These are phyloP conservation scores for Colossoma macropomum DNA, from an alignment of 2,113 vertebrate species.

Conservation along the genomic window DNA sequence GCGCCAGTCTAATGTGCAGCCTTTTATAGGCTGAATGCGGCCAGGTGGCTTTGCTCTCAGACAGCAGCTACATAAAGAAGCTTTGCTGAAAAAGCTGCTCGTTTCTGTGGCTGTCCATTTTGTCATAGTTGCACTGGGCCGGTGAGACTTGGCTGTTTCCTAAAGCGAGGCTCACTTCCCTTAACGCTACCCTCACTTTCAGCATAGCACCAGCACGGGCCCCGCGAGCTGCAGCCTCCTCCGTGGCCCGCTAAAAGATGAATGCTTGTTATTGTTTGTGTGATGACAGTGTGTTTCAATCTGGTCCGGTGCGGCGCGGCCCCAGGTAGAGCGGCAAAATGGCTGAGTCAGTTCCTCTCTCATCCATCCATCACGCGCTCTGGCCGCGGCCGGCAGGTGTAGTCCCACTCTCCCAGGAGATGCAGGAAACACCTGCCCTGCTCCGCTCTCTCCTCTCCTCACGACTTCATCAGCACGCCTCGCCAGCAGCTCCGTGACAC, in stretches of 20 bases:
- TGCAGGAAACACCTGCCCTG: constrained; percentile 81
- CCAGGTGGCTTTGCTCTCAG: constrained; percentile 22
- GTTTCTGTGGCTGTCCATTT: not conserved
- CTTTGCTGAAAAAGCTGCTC: constrained; percentile 30
- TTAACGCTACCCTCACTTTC: constrained; percentile 73
- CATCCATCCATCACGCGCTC: constrained; percentile 83
- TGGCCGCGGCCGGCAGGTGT: constrained; percentile 80
- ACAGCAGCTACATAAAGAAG: constrained; percentile 14
- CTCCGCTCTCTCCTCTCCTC: constrained; percentile 62
- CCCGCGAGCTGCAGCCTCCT: constrained; percentile 42
- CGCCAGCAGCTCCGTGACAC: not conserved
- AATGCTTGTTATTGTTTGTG: constrained; percentile 89
- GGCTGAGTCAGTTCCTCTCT: constrained; percentile 87
- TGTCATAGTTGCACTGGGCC: not conserved
- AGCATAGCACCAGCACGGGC: constrained; percentile 14
- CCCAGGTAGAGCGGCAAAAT: constrained; percentile 79
- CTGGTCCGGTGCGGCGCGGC: constrained; percentile 83
- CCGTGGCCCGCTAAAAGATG: constrained; percentile 68
- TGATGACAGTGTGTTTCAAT: constrained; percentile 90
- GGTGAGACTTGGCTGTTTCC: constrained; percentile 1
- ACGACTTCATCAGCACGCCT: constrained; percentile 69
- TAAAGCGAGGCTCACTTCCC: constrained; percentile 44
- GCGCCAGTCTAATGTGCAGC: not conserved
- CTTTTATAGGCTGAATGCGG: constrained; percentile 12
- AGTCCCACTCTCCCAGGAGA: constrained; percentile 75